These are phyloP conservation scores for Bhutanitis thaidina DNA, from an alignment of 2,888 invertebrate genomes.

Conservation along the genomic window DNA sequence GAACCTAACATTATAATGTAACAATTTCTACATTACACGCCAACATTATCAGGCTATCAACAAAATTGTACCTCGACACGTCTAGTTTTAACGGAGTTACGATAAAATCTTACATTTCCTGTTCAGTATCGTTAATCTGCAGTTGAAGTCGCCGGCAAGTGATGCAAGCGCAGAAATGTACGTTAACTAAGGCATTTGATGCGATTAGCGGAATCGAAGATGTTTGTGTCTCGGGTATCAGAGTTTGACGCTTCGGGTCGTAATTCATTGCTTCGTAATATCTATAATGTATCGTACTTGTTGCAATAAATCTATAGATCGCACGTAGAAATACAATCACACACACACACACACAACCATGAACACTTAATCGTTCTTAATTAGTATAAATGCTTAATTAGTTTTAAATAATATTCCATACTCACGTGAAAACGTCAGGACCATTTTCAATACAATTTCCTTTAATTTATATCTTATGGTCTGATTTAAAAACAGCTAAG, in stretches of 20 bases:
- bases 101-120: slow-evolving; percentile 25
- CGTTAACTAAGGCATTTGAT: slow-evolving; percentile 18
- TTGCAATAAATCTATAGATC: not conserved
- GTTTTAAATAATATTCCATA: no score
- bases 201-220: slow-evolving; percentile 18
- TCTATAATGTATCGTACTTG: slow-evolving; percentile 4
- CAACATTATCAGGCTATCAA: slow-evolving; percentile 18
- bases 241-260: slow-evolving; percentile 13
- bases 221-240: slow-evolving; percentile 6
- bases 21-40: slow-evolving; percentile 3
- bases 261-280: slow-evolving; percentile 9
- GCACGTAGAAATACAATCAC: no score
- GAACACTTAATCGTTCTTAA: no score
- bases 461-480: no score
- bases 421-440: no score
- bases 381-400: no score
- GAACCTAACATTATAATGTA: no score
- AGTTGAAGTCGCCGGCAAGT: slow-evolving; percentile 16
- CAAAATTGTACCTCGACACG: slow-evolving; percentile 19
- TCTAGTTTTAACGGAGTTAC: slow-evolving; percentile 18
- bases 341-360: no score
- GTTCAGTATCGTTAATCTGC: slow-evolving; percentile 26
- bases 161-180: slow-evolving; percentile 25
- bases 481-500: no score
- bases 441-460: no score